A percentile compares a stretch with the other conserved stretches of the same genome.
Evolutionary conservation across 1,140 invertebrate species (phyloP).

Genomic region (Eubasilissa regina): DNA sequence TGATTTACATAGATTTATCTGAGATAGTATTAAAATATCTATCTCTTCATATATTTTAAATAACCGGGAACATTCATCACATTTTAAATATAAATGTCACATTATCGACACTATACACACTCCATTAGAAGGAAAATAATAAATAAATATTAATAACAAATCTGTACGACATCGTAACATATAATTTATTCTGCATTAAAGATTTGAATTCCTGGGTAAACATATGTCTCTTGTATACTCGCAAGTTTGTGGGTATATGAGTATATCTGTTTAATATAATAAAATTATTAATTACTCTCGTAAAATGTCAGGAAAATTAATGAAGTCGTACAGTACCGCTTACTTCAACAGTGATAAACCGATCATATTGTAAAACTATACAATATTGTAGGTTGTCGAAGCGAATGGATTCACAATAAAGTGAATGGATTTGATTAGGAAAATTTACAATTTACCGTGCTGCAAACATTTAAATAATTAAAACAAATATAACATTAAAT

Average conservation of each 20-base stretch:
- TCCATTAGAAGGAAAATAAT: slow-evolving; percentile 46
- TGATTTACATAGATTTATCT: slow-evolving; percentile 26
- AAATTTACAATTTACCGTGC: slow-evolving; percentile 61
- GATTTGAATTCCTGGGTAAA: too few relatives aligned
- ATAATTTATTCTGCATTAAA: too few relatives aligned
- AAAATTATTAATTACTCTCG: too few relatives aligned
- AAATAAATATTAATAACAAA: slow-evolving; percentile 41
- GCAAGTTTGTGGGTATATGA: too few relatives aligned
- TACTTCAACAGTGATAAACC: slow-evolving; percentile 13
- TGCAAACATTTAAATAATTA: slow-evolving; percentile 57
- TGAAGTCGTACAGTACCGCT: slow-evolving; percentile 18
- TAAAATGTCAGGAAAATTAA: background rate
- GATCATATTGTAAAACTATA: background rate
- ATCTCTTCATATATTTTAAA: slow-evolving; percentile 37
- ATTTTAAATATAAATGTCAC: slow-evolving; percentile 55
- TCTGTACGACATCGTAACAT: slow-evolving; percentile 21
- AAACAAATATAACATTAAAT: slow-evolving; percentile 52
- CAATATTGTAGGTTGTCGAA: slow-evolving; percentile 7
- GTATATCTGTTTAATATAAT: too few relatives aligned
- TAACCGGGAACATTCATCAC: slow-evolving; percentile 60
- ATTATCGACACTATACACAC: slow-evolving; percentile 56
- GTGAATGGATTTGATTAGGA: slow-evolving; percentile 51
- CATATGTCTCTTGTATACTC: too few relatives aligned
- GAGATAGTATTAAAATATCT: slow-evolving; percentile 45
- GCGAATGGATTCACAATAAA: background rate